Percentiles rank a stretch among this genome's conserved stretches.
phyloP scores from a whole-genome alignment of 2,888 invertebrate genomes.

The Epinotia brunnichana region DNA sequence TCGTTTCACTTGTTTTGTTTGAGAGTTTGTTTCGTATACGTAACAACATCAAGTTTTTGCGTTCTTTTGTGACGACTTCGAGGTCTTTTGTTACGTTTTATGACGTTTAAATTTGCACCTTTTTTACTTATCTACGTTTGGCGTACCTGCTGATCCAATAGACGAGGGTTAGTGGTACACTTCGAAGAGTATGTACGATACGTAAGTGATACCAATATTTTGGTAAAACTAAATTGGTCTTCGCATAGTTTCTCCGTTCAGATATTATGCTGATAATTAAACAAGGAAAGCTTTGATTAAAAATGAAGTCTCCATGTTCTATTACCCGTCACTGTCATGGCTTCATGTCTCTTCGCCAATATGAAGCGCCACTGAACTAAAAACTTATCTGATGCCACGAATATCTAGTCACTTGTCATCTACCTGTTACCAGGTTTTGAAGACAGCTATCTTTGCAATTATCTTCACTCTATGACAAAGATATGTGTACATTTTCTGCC shows the following conservation, averaged over 20 bases:
- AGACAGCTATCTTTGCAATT: constrained; percentile 12
- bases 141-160: too few species aligned
- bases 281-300: neutral
- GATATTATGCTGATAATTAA: neutral
- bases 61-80: too few species aligned
- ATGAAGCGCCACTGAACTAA: neutral
- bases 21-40: neutral
- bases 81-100: too few species aligned
- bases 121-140: too few species aligned
- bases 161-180: too few species aligned
- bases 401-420: constrained; percentile 19
- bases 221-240: too few species aligned
- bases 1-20: constrained; percentile 27
- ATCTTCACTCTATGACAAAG: constrained; percentile 5
- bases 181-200: too few species aligned
- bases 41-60: neutral
- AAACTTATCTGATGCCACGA: constrained; percentile 9
- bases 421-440: constrained; percentile 11
- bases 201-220: too few species aligned
- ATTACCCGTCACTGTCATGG: neutral
- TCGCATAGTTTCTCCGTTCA: too few species aligned
- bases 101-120: too few species aligned
- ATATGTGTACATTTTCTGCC: neutral
- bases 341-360: neutral
- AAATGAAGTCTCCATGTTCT: neutral